A percentile compares a stretch with the other conserved stretches of the same genome.
Conservation (phyloP, 2,888 invertebrate genomes). For the Microplitis deprimator region DNA sequence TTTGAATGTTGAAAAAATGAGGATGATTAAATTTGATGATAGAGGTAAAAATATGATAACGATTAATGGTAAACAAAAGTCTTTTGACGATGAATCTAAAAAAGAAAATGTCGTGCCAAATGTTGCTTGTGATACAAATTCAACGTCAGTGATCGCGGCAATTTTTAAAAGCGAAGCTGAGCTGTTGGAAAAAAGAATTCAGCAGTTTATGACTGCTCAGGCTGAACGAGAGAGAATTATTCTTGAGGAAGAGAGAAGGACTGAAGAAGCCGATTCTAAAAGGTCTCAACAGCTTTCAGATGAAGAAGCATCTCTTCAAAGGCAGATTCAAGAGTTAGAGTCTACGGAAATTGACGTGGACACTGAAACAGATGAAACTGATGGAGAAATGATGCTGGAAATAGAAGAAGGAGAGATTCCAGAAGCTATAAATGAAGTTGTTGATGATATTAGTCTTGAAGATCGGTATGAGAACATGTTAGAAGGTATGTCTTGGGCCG, state of each 20-base stretch:
- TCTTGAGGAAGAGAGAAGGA: conserved; percentile 69
- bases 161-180: conserved; percentile 69
- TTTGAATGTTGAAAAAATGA: conserved; percentile 31
- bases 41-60: conserved; percentile 54
- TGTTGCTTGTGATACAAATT: conserved; percentile 59
- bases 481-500: conserved; percentile 85
- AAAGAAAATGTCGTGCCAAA: conserved; percentile 42
- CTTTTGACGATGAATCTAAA: conserved; percentile 51
- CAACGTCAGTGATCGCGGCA: conserved; percentile 69
- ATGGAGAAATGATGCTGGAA: conserved; percentile 77
- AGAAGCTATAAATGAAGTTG: conserved; percentile 42
- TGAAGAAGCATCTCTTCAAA: conserved; percentile 82
- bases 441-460: conserved; percentile 66
- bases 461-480: conserved; percentile 69
- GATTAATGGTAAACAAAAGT: conserved; percentile 39
- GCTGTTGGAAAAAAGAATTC: conserved; percentile 68
- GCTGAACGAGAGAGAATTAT: conserved; percentile 69
- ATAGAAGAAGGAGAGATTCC: conserved; percentile 63
- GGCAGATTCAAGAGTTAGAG: conserved; percentile 83
- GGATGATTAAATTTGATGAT: conserved; percentile 56
- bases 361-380: conserved; percentile 87
- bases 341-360: conserved; percentile 83
- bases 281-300: conserved; percentile 79
- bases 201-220: conserved; percentile 70
- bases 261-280: conserved; percentile 81